These are phyloP conservation scores for Cynoglossus semilaevis DNA, from an alignment of 2,113 vertebrate species.

Conservation along the genomic window DNA sequence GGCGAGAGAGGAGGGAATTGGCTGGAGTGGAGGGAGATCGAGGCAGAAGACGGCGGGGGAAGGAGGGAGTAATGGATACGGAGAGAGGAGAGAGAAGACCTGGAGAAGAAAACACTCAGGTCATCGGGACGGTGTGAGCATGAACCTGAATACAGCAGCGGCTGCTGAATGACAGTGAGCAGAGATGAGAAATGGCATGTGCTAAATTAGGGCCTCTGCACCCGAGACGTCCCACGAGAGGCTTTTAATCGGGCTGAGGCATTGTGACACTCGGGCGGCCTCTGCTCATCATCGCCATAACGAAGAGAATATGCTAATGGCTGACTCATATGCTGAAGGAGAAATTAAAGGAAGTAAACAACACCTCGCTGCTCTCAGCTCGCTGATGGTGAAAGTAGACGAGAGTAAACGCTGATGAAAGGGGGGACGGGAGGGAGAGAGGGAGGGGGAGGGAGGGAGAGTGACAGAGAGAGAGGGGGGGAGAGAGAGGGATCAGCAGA, in stretches of 20 bases:
- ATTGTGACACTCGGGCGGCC: slow-evolving; percentile 60
- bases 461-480: background rate
- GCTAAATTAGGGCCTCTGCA: slow-evolving; percentile 50
- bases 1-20: slow-evolving; percentile 47
- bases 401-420: background rate
- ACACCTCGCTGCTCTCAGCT: slow-evolving; percentile 23
- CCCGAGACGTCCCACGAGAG: slow-evolving; percentile 53
- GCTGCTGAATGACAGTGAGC: slow-evolving; percentile 51
- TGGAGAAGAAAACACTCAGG: slow-evolving; percentile 28
- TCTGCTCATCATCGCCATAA: slow-evolving; percentile 53
- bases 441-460: background rate
- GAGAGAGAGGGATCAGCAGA: background rate
- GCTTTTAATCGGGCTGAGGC: slow-evolving; percentile 57
- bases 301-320: slow-evolving; percentile 67
- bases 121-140: slow-evolving; percentile 25
- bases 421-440: background rate
- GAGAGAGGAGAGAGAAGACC: slow-evolving; percentile 22
- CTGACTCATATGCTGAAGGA: slow-evolving; percentile 55
- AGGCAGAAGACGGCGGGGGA: slow-evolving; percentile 19
- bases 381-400: slow-evolving; percentile 23
- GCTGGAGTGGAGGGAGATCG: slow-evolving; percentile 28
- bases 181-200: slow-evolving; percentile 69
- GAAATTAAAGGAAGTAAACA: slow-evolving; percentile 55
- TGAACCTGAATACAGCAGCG: slow-evolving; percentile 37
- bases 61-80: slow-evolving; percentile 18